phyloP scores from a whole-genome alignment of 2,797 vertebrate species.

The Acrossocheilus fasciatus region DNA sequence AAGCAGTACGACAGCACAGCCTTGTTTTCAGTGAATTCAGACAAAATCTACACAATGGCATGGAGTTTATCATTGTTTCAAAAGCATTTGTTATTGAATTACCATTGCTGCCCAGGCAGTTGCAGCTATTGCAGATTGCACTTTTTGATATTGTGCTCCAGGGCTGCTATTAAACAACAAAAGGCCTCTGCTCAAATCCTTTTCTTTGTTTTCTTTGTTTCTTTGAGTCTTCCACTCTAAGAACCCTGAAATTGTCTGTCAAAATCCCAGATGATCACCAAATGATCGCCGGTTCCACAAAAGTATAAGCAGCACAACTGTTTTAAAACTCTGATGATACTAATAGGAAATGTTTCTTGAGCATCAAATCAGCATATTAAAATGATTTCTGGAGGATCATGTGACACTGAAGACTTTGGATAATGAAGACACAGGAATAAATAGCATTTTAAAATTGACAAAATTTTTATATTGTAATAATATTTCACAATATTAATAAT shows the following conservation, averaged over 20 bases:
- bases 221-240: neutral
- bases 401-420: neutral
- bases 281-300: neutral
- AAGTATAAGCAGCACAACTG: neutral
- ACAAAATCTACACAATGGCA: constrained; percentile 25
- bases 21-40: constrained; percentile 19
- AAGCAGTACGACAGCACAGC: neutral
- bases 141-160: constrained; percentile 9
- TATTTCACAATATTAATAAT: neutral
- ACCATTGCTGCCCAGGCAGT: neutral
- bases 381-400: neutral
- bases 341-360: neutral
- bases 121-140: neutral
- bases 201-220: neutral
- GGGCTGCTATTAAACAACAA: constrained; percentile 12
- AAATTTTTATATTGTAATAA: neutral
- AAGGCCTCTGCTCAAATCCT: neutral
- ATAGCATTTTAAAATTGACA: neutral
- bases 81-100: constrained; percentile 9
- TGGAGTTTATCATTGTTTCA: constrained; percentile 18
- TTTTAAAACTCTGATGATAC: neutral
- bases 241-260: neutral
- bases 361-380: neutral
- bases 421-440: neutral
- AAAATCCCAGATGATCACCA: no score